phyloP scores from a whole-genome alignment of 2,888 invertebrate genomes.

The Drosophila anomalata region DNA sequence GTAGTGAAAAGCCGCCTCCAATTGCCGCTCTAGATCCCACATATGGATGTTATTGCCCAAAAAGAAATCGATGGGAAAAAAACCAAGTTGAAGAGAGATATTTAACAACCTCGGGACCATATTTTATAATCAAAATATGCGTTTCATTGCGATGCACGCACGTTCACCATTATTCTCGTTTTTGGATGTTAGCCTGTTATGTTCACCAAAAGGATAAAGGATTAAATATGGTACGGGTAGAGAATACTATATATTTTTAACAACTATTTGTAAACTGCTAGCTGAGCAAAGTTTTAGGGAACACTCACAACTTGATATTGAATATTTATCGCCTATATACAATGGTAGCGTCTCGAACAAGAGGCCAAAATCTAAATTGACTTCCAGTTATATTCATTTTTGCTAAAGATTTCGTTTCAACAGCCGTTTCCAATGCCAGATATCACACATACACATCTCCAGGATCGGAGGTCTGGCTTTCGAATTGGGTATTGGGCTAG shows the following conservation, averaged over 20 bases:
- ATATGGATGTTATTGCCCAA: slow-evolving; percentile 44
- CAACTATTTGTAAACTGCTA: slow-evolving; percentile 55
- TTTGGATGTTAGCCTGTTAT: slow-evolving; percentile 44
- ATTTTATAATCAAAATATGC: slow-evolving; percentile 83
- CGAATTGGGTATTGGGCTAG: slow-evolving; percentile 63
- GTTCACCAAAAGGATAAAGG: slow-evolving; percentile 27
- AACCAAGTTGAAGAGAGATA: slow-evolving; percentile 44
- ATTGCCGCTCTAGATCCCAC: slow-evolving; percentile 59
- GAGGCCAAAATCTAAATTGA: slow-evolving; percentile 61
- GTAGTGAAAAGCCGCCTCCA: slow-evolving; percentile 48
- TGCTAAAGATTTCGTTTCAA: slow-evolving; percentile 33
- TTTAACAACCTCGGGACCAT: slow-evolving; percentile 83
- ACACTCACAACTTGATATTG: slow-evolving; percentile 42
- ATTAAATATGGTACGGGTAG: slow-evolving; percentile 19
- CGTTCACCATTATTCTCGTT: slow-evolving; percentile 28
- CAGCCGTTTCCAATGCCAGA: slow-evolving; percentile 11
- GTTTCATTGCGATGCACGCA: slow-evolving; percentile 79
- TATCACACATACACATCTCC: slow-evolving; percentile 15
- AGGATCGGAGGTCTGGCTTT: slow-evolving; percentile 4
- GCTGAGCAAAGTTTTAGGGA: slow-evolving; percentile 64
- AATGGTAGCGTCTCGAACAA: slow-evolving; percentile 44
- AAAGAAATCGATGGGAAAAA: slow-evolving; percentile 17
- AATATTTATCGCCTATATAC: slow-evolving; percentile 22
- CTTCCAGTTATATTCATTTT: slow-evolving; percentile 56
- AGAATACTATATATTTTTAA: slow-evolving; percentile 42